These are phyloP conservation scores for Engystomops pustulosus DNA, from an alignment of 2,113 vertebrate genomes.

Conservation along the genomic window DNA sequence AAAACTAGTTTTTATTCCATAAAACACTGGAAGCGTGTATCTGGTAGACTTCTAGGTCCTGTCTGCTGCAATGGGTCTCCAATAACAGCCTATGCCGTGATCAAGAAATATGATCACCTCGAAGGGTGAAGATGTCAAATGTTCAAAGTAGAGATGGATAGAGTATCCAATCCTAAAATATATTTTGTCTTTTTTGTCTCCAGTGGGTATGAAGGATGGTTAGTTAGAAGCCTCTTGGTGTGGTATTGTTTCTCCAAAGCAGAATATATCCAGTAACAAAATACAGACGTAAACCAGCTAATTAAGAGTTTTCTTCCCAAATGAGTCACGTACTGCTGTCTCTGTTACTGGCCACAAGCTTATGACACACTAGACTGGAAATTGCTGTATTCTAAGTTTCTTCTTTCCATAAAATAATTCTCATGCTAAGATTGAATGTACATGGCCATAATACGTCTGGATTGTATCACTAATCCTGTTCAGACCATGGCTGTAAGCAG, in stretches of 20 bases:
- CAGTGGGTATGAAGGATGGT: not conserved
- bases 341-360: not conserved
- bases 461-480: too few relatives aligned
- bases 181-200: too few relatives aligned
- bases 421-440: too few relatives aligned
- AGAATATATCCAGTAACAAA: slow-evolving; percentile 7
- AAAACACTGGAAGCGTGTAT: not conserved
- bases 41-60: not conserved
- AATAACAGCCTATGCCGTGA: not conserved
- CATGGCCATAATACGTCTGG: too few relatives aligned
- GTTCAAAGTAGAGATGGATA: not conserved
- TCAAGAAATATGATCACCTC: not conserved
- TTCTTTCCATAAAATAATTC: too few relatives aligned
- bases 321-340: slow-evolving; percentile 21
- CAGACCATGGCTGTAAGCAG: too few relatives aligned
- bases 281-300: not conserved
- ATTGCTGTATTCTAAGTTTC: not conserved
- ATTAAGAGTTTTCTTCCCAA: not conserved
- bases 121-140: not conserved
- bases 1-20: not conserved
- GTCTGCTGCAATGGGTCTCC: not conserved
- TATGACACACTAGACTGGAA: not conserved
- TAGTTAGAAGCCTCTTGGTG: not conserved
- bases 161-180: not conserved
- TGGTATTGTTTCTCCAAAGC: not conserved